phyloP scores from a whole-genome alignment of 2,113 vertebrate genomes.

The Phylloscopus trochiloides region DNA sequence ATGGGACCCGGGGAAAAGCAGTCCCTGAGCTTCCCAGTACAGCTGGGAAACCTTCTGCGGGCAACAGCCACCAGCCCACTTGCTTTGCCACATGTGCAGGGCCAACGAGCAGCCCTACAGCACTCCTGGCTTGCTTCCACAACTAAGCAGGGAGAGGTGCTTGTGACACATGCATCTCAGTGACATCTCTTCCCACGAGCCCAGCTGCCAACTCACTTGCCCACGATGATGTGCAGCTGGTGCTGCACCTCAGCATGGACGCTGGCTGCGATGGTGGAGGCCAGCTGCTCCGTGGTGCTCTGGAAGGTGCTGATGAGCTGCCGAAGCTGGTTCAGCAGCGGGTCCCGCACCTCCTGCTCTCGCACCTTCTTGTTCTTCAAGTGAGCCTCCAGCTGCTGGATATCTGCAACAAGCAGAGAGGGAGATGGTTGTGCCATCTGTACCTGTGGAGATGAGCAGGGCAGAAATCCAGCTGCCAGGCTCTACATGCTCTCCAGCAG shows the following conservation, averaged over 20 bases:
- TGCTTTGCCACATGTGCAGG: rapidly evolving
- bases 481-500: background rate
- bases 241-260: slow-evolving; percentile 91
- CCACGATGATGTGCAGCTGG: slow-evolving; percentile 89
- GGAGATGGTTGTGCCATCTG: background rate
- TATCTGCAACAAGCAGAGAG: slow-evolving; percentile 72
- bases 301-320: slow-evolving; percentile 86
- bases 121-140: background rate
- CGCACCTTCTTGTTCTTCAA: slow-evolving; percentile 86
- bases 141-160: background rate
- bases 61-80: background rate
- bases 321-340: slow-evolving; percentile 85
- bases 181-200: background rate
- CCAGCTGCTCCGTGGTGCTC: slow-evolving; percentile 86
- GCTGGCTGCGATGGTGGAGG: slow-evolving; percentile 77
- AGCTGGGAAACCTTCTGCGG: background rate
- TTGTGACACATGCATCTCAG: rapidly evolving
- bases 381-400: slow-evolving; percentile 92
- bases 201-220: slow-evolving; percentile 81
- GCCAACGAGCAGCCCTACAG: background rate
- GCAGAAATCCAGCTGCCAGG: background rate
- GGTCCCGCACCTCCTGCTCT: slow-evolving; percentile 87
- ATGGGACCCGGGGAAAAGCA: rapidly evolving
- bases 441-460: background rate
- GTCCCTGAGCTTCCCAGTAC: background rate